Conservation (phyloP, 2,888 invertebrate genomes). For the Venusia cambrica region DNA sequence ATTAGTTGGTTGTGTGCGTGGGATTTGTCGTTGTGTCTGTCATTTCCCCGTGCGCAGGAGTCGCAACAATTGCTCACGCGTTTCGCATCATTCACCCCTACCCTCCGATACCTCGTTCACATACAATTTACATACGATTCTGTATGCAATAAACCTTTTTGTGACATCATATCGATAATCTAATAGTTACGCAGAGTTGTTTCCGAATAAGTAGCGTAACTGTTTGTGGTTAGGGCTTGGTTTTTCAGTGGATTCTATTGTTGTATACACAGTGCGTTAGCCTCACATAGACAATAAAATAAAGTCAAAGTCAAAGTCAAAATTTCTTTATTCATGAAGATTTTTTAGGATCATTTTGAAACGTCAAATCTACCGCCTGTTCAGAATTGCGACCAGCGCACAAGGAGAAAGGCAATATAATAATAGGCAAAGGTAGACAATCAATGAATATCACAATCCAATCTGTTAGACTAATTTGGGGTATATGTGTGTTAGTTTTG, state of each 20-base stretch:
- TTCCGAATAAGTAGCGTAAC: slow-evolving; percentile 31
- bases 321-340: no score
- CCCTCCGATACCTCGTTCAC: slow-evolving; percentile 67
- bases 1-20: slow-evolving; percentile 30
- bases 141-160: slow-evolving; percentile 60
- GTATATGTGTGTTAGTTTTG: no score
- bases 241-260: slow-evolving; percentile 6
- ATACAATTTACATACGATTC: slow-evolving; percentile 70
- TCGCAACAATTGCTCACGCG: slow-evolving; percentile 77
- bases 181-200: slow-evolving; percentile 39
- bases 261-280: no score
- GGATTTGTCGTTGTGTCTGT: slow-evolving; percentile 55
- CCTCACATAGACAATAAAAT: no score
- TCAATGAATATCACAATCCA: no score
- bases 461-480: no score
- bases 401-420: no score
- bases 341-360: no score
- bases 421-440: no score
- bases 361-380: no score
- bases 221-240: slow-evolving; percentile 19
- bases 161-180: slow-evolving; percentile 62
- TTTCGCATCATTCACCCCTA: slow-evolving; percentile 77
- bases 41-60: slow-evolving; percentile 68
- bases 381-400: no score
- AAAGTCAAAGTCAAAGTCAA: no score